phyloP scores from a whole-genome alignment of 2,113 vertebrate genomes.

The Ictalurus furcatus region DNA sequence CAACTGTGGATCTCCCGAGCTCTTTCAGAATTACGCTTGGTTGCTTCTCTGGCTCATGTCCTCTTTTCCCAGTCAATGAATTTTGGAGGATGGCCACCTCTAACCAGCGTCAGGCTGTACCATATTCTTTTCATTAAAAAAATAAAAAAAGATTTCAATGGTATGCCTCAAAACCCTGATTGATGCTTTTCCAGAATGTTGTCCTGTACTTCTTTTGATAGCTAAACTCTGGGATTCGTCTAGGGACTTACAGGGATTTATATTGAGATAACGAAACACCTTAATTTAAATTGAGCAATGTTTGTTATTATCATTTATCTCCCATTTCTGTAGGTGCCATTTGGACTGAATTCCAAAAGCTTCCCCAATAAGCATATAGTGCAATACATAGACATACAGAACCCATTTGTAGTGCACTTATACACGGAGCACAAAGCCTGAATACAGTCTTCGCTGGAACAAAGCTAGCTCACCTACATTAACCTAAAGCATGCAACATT shows the following conservation, averaged over 20 bases:
- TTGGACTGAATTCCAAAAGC: background rate
- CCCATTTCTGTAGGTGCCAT: background rate
- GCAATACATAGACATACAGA: background rate
- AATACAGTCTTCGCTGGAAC: background rate
- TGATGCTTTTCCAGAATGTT: background rate
- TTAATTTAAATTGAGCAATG: background rate
- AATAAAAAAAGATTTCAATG: background rate
- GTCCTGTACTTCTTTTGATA: no score
- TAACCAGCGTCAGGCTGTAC: background rate
- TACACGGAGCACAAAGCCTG: background rate
- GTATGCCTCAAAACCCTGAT: background rate
- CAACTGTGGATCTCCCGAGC: background rate
- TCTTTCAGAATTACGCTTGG: background rate
- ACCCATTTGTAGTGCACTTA: background rate
- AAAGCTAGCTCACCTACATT: background rate
- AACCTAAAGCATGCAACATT: background rate
- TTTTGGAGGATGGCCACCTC: background rate
- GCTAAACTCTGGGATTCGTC: background rate
- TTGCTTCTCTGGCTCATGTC: background rate
- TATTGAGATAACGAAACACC: background rate
- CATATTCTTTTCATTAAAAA: background rate
- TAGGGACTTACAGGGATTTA: background rate
- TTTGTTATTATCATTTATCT: background rate
- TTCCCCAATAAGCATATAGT: background rate
- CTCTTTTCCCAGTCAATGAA: background rate